Conservation (phyloP, 1,140 invertebrate species). For the Papilio machaon region DNA sequence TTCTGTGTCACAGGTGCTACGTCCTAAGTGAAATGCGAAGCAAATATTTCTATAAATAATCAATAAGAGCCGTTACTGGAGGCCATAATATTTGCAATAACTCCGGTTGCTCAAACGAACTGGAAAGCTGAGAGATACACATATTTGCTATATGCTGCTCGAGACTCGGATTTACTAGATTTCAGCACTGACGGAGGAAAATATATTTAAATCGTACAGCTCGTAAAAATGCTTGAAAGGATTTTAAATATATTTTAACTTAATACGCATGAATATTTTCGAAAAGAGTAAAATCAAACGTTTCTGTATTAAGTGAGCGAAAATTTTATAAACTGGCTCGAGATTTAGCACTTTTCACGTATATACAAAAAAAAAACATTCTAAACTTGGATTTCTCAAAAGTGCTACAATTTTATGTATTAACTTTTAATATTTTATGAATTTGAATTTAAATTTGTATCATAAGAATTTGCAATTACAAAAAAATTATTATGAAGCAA, state of each 20-base stretch:
- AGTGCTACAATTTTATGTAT: too few relatives aligned
- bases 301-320: background rate
- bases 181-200: constrained; percentile 21
- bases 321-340: background rate
- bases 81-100: constrained; percentile 26
- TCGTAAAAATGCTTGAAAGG: constrained; percentile 13
- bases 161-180: constrained; percentile 13
- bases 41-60: constrained; percentile 28
- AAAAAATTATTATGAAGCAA: background rate
- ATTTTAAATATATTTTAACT: constrained; percentile 12
- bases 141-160: constrained; percentile 17
- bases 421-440: too few relatives aligned
- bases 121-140: constrained; percentile 18
- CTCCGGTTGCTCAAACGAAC: constrained; percentile 23
- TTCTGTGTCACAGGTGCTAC: constrained; percentile 16
- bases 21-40: constrained; percentile 7
- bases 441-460: background rate
- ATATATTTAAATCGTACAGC: constrained; percentile 19
- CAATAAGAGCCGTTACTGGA: constrained; percentile 24
- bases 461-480: background rate
- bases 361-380: background rate
- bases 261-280: background rate
- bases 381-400: too few relatives aligned
- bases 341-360: background rate
- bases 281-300: background rate